These are phyloP conservation scores for Hiodon alosoides DNA, from an alignment of 2,113 vertebrate species.

Conservation along the genomic window DNA sequence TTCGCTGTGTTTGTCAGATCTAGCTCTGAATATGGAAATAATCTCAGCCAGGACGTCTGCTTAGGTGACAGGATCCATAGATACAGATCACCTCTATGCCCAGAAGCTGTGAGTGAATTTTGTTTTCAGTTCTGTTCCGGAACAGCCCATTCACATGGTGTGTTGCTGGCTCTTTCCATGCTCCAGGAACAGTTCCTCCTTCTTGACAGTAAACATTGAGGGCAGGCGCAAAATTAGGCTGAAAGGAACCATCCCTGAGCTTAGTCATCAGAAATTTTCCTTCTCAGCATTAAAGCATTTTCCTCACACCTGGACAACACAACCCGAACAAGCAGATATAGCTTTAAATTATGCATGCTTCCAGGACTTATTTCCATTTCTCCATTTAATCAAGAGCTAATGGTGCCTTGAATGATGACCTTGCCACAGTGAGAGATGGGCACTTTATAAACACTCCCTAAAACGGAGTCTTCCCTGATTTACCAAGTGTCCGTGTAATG, in stretches of 20 bases:
- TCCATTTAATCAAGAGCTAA: conserved; percentile 18
- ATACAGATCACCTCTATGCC: too few relatives aligned
- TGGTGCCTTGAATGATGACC: conserved; percentile 13
- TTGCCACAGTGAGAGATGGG: not conserved
- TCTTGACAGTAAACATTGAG: too few relatives aligned
- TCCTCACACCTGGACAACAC: not conserved
- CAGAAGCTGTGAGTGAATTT: too few relatives aligned
- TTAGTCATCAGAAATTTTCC: not conserved
- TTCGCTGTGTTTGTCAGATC: too few relatives aligned
- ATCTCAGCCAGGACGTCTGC: too few relatives aligned
- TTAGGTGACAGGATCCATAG: too few relatives aligned
- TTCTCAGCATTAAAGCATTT: not conserved
- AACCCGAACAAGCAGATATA: not conserved
- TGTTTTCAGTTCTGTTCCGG: too few relatives aligned
- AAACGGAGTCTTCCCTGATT: conserved; percentile 3
- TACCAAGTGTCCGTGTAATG: conserved; percentile 4
- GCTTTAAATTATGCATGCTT: conserved; percentile 1
- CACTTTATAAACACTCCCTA: conserved; percentile 16
- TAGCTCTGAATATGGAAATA: too few relatives aligned
- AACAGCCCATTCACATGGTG: too few relatives aligned
- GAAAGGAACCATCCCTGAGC: not conserved
- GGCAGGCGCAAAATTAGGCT: not conserved
- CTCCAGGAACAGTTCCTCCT: too few relatives aligned
- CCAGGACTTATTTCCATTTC: conserved; percentile 14
- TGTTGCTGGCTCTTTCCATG: too few relatives aligned